These are phyloP conservation scores for Oikopleura albicans DNA, from an alignment of 23 tunicate genomes.

Conservation along the genomic window DNA sequence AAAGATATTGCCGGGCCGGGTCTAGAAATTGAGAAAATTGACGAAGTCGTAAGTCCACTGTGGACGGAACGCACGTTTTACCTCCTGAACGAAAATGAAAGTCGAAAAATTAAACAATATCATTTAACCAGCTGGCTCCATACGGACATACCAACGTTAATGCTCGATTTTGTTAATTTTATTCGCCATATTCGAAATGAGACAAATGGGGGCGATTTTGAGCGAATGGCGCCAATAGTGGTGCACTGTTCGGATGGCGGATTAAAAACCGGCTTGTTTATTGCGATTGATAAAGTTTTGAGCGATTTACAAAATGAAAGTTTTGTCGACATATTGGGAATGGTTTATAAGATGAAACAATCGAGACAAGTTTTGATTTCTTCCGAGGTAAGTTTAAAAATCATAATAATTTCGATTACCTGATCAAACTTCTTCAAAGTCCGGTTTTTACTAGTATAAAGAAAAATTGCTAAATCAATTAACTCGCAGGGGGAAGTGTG, in stretches of 20 bases:
- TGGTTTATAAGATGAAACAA: not conserved
- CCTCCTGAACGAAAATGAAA: not conserved
- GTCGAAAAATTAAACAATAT: not conserved
- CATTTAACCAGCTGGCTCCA: not conserved
- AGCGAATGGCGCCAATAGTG: not conserved
- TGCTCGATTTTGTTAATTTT: not conserved
- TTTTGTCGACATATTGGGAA: not conserved
- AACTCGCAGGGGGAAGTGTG: no score
- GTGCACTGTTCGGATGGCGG: constrained; percentile 7
- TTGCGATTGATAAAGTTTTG: not conserved
- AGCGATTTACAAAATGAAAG: not conserved
- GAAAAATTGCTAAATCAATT: no score
- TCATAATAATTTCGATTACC: no score
- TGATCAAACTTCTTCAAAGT: no score
- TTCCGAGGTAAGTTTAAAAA: not conserved
- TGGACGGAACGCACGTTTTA: constrained; percentile 4
- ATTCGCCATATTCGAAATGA: not conserved
- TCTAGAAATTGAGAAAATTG: not conserved
- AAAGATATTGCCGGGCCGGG: not conserved
- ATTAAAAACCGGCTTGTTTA: not conserved
- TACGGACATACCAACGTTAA: not conserved
- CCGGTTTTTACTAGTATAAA: no score
- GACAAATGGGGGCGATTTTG: not conserved
- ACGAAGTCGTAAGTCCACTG: not conserved
- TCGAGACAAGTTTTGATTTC: not conserved